Evolutionary conservation across 2,113 vertebrate species (phyloP).

Genomic region (Piaya cayana): DNA sequence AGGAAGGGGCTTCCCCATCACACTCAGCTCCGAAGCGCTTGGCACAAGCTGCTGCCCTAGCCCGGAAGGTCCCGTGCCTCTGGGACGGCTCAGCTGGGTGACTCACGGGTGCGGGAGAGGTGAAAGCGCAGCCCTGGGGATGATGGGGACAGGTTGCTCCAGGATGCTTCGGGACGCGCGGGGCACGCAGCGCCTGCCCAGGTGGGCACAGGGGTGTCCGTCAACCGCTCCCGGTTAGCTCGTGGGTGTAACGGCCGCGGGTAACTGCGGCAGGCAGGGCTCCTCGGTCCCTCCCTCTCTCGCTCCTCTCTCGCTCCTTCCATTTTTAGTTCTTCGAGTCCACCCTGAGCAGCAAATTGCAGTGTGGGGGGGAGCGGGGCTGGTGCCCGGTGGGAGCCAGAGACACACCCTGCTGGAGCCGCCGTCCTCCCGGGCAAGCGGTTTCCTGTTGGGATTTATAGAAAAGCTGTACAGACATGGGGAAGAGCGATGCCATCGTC

Average conservation of each 20-base stretch:
- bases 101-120: background rate
- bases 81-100: conserved; percentile 16
- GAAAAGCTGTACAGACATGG: background rate
- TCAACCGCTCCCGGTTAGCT: background rate
- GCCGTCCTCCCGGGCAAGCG: background rate
- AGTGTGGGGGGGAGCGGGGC: background rate
- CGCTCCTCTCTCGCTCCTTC: background rate
- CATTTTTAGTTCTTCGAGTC: conserved; percentile 44
- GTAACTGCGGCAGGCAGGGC: background rate
- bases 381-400: background rate
- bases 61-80: background rate
- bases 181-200: background rate
- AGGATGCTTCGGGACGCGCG: accelerated
- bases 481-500: background rate
- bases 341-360: conserved; percentile 24
- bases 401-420: background rate
- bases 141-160: background rate
- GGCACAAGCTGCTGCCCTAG: background rate
- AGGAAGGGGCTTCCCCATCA: background rate
- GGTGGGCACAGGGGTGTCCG: background rate
- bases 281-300: background rate
- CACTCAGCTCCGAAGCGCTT: background rate
- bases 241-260: conserved; percentile 61
- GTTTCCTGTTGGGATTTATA: background rate
- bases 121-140: background rate